Evolutionary conservation across 1,140 invertebrate species (phyloP), one percentile per base, ranked within the genome.

Genomic region (Maconellicoccus hirsutus): DNA sequence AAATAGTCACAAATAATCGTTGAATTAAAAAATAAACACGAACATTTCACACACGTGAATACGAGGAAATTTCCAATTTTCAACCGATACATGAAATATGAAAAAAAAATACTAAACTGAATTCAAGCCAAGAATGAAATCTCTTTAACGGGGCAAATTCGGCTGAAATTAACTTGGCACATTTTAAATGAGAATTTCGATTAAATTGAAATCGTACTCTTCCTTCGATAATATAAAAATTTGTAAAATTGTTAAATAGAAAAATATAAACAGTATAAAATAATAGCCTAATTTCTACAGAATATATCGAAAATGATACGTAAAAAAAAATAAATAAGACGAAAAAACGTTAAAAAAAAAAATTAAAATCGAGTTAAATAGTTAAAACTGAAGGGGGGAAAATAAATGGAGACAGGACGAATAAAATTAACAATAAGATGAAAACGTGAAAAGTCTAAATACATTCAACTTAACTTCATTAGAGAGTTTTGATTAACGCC

Each of bases 231-330:
- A 52, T 52, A 52, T 16, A 52, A 16, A 52, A 52, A 52, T 3
- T 52, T 52, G 42, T 52, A 52, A 52, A 52, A 52, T 52, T 52
- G 42, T 52, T 52, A 52, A 52, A 52, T 52, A 52, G 42, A 52
- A 52, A 52, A 52, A 52, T 52, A 52, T 52, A 52, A 52, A 52
- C 42, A 3, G n/a, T 52, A 52, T 52, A 52, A 52, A 52, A 52
- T 52, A 52, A 52, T 52, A 33, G 4, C 6, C 42, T 52, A 52
- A 16, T 52, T 8, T 12, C 29, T 33, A 33, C 12, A 33, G 29
- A 33, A 33, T 6, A 33, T 33, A 33, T 33, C 29, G 29, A 33
- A 33, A 33, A 33, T 33, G 12, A 33, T 33, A 52, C 42, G 3
- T 8, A 52, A 52, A 52, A 8, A 52, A 52, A 52, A 16, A 38